phyloP scores from a whole-genome alignment of 2,888 invertebrate genomes.

The Tetragonula carbonaria region DNA sequence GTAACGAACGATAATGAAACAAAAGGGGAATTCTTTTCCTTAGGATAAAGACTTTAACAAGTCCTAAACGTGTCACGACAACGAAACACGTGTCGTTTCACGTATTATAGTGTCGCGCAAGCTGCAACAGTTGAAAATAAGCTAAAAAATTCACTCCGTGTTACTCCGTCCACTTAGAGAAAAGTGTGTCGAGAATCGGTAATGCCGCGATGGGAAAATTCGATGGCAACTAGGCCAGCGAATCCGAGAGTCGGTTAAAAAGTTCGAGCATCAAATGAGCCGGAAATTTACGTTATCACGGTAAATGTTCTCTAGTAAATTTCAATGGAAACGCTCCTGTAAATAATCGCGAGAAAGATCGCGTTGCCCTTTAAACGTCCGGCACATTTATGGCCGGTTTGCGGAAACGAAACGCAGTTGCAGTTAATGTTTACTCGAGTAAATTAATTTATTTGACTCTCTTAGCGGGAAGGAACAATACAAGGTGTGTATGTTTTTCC shows the following conservation, averaged over 20 bases:
- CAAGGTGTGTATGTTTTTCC: conserved; percentile 38
- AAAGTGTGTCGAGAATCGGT: not conserved
- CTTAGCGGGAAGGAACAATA: conserved; percentile 38
- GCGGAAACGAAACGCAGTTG: conserved; percentile 27
- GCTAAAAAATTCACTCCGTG: too few species aligned
- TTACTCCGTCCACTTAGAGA: not conserved
- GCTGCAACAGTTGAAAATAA: not conserved
- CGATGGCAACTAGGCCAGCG: not conserved
- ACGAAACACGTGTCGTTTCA: not conserved
- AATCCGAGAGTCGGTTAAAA: not conserved
- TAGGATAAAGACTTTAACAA: too few species aligned
- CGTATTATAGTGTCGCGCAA: not conserved
- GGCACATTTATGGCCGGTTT: conserved; percentile 12
- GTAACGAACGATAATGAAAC: too few species aligned
- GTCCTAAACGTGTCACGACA: too few species aligned
- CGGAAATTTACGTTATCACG: not conserved
- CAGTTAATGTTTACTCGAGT: conserved; percentile 51
- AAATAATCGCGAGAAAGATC: conserved; percentile 19
- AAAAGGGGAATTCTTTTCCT: too few species aligned
- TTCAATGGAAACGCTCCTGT: not conserved
- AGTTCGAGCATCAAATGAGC: not conserved
- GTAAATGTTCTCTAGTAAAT: not conserved
- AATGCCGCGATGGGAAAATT: not conserved
- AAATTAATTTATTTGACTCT: conserved; percentile 46
- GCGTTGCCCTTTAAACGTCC: not conserved